Conservation (phyloP, 2,888 invertebrate genomes). For the Emmelina monodactyla region DNA sequence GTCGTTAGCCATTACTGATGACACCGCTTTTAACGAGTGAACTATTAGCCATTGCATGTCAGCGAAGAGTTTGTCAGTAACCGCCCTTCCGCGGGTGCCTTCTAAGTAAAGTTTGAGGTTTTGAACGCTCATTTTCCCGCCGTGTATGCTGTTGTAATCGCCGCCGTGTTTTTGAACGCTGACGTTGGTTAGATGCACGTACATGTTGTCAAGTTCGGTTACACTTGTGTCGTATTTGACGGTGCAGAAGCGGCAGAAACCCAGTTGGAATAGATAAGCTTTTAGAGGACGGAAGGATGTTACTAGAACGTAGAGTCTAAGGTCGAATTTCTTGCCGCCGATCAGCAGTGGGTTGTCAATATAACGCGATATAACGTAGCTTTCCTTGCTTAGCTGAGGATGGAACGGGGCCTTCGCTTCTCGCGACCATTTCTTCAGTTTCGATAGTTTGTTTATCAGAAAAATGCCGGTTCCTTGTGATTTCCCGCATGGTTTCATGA, state of each 20-base stretch:
- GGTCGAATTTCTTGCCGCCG: slow-evolving; percentile 95
- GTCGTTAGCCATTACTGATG: slow-evolving; percentile 92
- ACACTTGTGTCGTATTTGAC: slow-evolving; percentile 93
- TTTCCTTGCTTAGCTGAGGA: slow-evolving; percentile 83
- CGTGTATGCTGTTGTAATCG: slow-evolving; percentile 93
- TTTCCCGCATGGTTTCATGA: slow-evolving; percentile 96
- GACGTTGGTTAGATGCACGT: slow-evolving; percentile 94
- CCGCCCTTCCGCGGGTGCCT: slow-evolving; percentile 86
- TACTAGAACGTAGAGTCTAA: slow-evolving; percentile 90
- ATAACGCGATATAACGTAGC: slow-evolving; percentile 96
- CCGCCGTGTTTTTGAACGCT: slow-evolving; percentile 98
- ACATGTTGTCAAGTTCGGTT: slow-evolving; percentile 89
- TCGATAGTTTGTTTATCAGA: slow-evolving; percentile 92
- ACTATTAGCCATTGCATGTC: slow-evolving; percentile 91
- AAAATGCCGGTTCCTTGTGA: slow-evolving; percentile 96
- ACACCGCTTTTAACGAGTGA: slow-evolving; percentile 91
- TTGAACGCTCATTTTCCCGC: slow-evolving; percentile 93
- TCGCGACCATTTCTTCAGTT: slow-evolving; percentile 88
- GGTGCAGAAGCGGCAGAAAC: slow-evolving; percentile 96
- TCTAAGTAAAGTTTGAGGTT: slow-evolving; percentile 90
- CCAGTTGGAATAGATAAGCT: slow-evolving; percentile 90
- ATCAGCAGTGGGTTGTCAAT: slow-evolving; percentile 95
- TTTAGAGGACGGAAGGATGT: slow-evolving; percentile 93
- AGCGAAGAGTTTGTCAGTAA: slow-evolving; percentile 88
- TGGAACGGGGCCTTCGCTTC: slow-evolving; percentile 87